A percentile compares a stretch with the other conserved stretches of the same genome.
Conservation (phyloP, 1,140 invertebrate species). For the Thalassaphorura encarpata region DNA sequence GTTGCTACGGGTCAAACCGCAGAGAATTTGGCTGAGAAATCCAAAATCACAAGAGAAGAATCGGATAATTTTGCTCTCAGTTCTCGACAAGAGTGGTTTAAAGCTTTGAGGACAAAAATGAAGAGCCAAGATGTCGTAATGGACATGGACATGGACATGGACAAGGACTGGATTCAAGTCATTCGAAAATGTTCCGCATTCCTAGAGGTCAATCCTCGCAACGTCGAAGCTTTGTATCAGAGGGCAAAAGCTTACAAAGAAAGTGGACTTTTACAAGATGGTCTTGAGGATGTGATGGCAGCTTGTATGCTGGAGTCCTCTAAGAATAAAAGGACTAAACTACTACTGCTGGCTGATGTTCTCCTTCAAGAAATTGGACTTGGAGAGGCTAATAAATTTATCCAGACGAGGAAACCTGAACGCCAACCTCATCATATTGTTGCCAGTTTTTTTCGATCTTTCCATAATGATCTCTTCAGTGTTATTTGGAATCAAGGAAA, state of each 20-base stretch:
- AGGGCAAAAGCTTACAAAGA: constrained; percentile 73
- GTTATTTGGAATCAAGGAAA: constrained; percentile 18
- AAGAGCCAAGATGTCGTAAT: constrained; percentile 71
- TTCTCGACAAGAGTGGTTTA: too few species aligned
- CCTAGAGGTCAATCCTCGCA: constrained; percentile 71
- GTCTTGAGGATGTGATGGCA: constrained; percentile 83
- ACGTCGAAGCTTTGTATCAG: constrained; percentile 76
- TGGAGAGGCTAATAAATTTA: constrained; percentile 45
- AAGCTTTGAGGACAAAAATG: constrained; percentile 70
- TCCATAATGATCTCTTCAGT: constrained; percentile 26
- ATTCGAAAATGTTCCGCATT: constrained; percentile 78
- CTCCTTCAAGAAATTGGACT: constrained; percentile 71
- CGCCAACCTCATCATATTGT: background rate
- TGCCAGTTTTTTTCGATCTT: constrained; percentile 8
- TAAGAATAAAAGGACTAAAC: constrained; percentile 61
- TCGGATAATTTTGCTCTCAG: too few species aligned
- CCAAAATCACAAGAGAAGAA: too few species aligned
- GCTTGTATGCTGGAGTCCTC: constrained; percentile 79
- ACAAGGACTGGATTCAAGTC: constrained; percentile 45
- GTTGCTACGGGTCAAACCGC: too few species aligned
- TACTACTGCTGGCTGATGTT: constrained; percentile 73
- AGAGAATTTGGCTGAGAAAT: too few species aligned
- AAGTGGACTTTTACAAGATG: constrained; percentile 60
- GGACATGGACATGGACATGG: constrained; percentile 79
- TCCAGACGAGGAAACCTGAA: constrained; percentile 1